Evolutionary conservation across 2,113 vertebrate species (phyloP), one percentile per base, ranked within the genome.

Genomic region (Hyla sarda): DNA sequence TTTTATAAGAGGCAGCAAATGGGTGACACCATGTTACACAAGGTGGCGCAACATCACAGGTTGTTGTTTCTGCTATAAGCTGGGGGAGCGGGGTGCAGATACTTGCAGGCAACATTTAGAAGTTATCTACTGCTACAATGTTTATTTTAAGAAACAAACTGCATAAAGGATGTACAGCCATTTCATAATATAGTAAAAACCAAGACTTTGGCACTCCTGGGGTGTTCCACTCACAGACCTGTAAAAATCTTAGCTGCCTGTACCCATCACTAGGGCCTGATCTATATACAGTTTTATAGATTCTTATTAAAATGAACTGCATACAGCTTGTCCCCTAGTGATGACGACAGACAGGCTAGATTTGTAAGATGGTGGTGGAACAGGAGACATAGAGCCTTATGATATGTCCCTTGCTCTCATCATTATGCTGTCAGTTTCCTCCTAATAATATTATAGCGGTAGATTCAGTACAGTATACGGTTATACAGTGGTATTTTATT

Each of bases 401-500:
- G n/a, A n/a, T n/a, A n/a, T n/a, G n/a, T n/a, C n/a, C n/a, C n/a
- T 30, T 14, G 4, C 30, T 32, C 28, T 7, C 14, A 5, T 67
- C 34, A 41, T 23, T 6, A 5, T 71, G 16, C 17, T 37, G 32
- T 9, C 1, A 30, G 32, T 41, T 71, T 71, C 17, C 67, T 14
- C 1, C 19, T 2, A 71, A 34, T 12, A 69, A 32, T 0, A 34
- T 19, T 19, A 28, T 21, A 34, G 65, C 16, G 8, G 17, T 34
- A 17, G 16, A 19, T 34, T 69, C 17, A 3, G 30, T 69, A 2
- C 17, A 3, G 30, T 69, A 2, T 19, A 4, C 0, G 30, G 30
- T 19, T 34, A 17, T 13, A 19, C n/a, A 14, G 50, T 5, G 54
- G 88, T 25, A 34, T 0, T 82, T 93, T 90, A 96, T 88, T 96